phyloP scores from a whole-genome alignment of 1,140 invertebrate genomes.

The Brachionus sp. region DNA sequence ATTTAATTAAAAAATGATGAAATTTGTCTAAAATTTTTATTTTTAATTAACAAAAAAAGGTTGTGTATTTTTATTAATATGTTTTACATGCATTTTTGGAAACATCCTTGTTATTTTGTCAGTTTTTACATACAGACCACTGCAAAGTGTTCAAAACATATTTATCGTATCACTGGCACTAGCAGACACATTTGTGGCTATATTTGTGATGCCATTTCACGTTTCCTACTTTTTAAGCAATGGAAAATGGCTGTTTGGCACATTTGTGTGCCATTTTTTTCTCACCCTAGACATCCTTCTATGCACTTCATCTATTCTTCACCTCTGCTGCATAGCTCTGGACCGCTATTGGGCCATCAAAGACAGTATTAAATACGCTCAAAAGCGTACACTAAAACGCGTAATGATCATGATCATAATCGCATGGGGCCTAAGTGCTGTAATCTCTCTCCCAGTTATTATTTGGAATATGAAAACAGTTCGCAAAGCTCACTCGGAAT shows the following conservation, averaged over 20 bases:
- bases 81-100: slow-evolving; percentile 67
- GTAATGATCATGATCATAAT: slow-evolving; percentile 82
- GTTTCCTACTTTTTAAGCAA: slow-evolving; percentile 79
- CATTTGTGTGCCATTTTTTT: slow-evolving; percentile 73
- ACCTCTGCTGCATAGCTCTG: slow-evolving; percentile 90
- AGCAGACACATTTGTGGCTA: slow-evolving; percentile 92
- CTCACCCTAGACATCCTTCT: slow-evolving; percentile 91
- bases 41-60: neutral
- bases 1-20: neutral
- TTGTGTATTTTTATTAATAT: neutral
- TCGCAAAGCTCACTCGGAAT: neutral
- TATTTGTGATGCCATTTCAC: slow-evolving; percentile 91
- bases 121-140: slow-evolving; percentile 88
- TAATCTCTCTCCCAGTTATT: slow-evolving; percentile 27
- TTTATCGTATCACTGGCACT: slow-evolving; percentile 94
- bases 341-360: slow-evolving; percentile 76
- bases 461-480: slow-evolving; percentile 28
- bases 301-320: slow-evolving; percentile 92
- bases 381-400: slow-evolving; percentile 84
- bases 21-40: neutral
- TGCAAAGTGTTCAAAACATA: slow-evolving; percentile 96
- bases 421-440: slow-evolving; percentile 71
- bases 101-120: slow-evolving; percentile 91
- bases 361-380: slow-evolving; percentile 93
- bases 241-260: slow-evolving; percentile 48